phyloP scores from a whole-genome alignment of 1,140 invertebrate genomes.

The Tetranychus cinnabarinus region DNA sequence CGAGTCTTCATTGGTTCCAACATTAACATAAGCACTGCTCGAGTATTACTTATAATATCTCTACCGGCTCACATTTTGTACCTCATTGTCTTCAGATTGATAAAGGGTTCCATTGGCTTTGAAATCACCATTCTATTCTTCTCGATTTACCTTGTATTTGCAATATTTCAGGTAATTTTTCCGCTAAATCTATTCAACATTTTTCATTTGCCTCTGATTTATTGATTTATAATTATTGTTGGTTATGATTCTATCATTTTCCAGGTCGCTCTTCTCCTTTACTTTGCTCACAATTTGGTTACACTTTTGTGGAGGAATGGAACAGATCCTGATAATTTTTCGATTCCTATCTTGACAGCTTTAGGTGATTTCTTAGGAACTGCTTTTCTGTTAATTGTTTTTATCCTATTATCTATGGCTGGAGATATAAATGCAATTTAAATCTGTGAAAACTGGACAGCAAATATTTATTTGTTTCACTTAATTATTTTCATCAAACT shows the following conservation, averaged over 20 bases:
- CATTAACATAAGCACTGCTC: conserved; percentile 35
- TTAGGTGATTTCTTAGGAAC: conserved; percentile 66
- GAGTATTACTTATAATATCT: conserved; percentile 54
- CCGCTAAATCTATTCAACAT: too few species aligned
- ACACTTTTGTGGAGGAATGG: conserved; percentile 23
- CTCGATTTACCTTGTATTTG: too few species aligned
- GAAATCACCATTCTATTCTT: too few species aligned
- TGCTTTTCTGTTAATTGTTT: neutral
- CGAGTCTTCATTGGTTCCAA: neutral
- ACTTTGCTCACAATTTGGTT: conserved; percentile 28
- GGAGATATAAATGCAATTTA: neutral
- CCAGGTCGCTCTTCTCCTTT: conserved; percentile 18
- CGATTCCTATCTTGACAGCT: conserved; percentile 65
- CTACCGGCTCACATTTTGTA: conserved; percentile 81
- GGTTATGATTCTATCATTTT: too few species aligned
- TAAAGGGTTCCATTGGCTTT: neutral
- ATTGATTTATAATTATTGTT: neutral
- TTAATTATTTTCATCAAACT: too few species aligned
- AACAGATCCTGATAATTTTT: conserved; percentile 27
- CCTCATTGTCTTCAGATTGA: conserved; percentile 55
- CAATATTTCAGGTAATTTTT: too few species aligned
- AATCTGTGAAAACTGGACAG: neutral
- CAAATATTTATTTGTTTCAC: neutral
- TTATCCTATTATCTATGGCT: neutral
- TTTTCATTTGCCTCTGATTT: too few species aligned